Evolutionary conservation across 2,797 vertebrate species (phyloP).

Genomic region (Yasuhikotakia modesta): DNA sequence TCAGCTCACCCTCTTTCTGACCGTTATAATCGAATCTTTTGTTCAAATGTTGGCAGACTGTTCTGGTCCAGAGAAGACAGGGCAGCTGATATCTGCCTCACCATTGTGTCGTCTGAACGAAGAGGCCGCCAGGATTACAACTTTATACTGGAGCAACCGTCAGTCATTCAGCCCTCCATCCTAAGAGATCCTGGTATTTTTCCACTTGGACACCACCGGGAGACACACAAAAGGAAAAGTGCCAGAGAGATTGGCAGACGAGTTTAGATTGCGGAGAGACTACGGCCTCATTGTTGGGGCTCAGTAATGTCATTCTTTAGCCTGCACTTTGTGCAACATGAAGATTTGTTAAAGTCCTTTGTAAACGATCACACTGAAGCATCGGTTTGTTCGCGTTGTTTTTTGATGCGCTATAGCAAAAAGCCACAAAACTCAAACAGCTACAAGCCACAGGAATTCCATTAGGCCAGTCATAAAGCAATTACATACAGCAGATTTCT

Average conservation of each 20-base stretch:
- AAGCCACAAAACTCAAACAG: background rate
- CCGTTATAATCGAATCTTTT: conserved; percentile 64
- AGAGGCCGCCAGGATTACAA: conserved; percentile 58
- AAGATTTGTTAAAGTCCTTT: background rate
- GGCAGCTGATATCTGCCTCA: conserved; percentile 67
- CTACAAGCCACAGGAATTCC: background rate
- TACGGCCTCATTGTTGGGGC: conserved; percentile 20
- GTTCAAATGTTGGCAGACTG: conserved; percentile 57
- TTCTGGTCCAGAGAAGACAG: conserved; percentile 56
- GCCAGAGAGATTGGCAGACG: conserved; percentile 11
- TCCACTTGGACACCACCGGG: conserved; percentile 57
- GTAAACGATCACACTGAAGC: background rate
- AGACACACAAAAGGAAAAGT: conserved; percentile 52
- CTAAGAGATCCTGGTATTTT: conserved; percentile 61
- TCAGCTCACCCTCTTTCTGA: conserved; percentile 47
- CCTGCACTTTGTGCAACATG: background rate
- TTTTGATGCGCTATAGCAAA: background rate
- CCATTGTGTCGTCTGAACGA: conserved; percentile 61
- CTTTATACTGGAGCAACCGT: conserved; percentile 56
- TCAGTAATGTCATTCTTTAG: conserved; percentile 8
- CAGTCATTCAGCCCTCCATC: conserved; percentile 52
- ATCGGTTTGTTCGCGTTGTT: background rate
- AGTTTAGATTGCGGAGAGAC: conserved; percentile 16
- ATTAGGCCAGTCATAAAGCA: background rate
- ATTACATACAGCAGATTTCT: background rate